Base-by-base conservation (phyloP, 2,888 invertebrate species). In the Lissonota sp. region DNA sequence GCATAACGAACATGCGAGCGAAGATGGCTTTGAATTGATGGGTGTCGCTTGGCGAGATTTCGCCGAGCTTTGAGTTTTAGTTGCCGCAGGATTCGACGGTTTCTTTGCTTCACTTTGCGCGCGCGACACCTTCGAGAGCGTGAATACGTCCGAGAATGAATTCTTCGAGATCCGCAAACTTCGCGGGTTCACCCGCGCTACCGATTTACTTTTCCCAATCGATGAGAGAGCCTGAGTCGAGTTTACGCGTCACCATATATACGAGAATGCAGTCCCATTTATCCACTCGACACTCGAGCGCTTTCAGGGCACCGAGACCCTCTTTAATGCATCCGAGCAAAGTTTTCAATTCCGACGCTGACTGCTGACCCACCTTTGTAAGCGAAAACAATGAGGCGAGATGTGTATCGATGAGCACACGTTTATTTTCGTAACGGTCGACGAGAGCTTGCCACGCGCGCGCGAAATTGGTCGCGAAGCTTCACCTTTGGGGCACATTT, bases 361-460 rank as follows among this genome's bases (percentile, higher is more conserved):
- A 26, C 26, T 26, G 26, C 26, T 26, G 26, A 26, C 26, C 3
- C 26, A 26, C 26, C 26, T 26, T 26, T 26, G 26, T 3, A 26
- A 26, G 26, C 14, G 60, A 53, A 10, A 84, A 69, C 3, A 85
- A 46, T 6, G 74, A 14, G 0, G 66, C 26, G 26, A 85, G 51
- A n/a, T n/a, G n/a, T n/a, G n/a, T n/a, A n/a, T n/a, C n/a, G n/a
- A n/a, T n/a, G n/a, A 84, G 44, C 0, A 83, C 12, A 5, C 83
- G 77, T n/a, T 74, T 83, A 51, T 84, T 83, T 51, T 83, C 72
- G 39, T 82, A 85, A 0, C 83, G 57, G 3, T 42, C 10, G 5
- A 80, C 74, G 53, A 84, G 69, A 0, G 55, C 62, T 12, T 82
- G 4, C 83, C 84, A 84, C 7, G 84, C 79, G 0, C 69, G 55